Base-by-base conservation (phyloP, 2,797 vertebrate species). In the Sebastes miniatus region DNA sequence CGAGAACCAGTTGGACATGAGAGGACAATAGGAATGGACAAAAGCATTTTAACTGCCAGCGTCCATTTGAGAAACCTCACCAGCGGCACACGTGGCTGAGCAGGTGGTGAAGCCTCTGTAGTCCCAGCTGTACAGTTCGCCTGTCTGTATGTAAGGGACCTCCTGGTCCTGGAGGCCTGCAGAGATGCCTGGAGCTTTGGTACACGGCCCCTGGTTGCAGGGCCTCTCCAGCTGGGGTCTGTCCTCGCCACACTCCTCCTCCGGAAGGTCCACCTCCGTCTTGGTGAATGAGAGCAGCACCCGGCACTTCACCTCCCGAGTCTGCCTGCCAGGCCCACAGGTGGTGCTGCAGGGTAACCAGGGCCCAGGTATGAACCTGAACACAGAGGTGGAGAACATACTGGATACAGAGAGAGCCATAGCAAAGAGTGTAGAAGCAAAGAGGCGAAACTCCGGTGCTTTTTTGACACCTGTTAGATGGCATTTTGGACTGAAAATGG, bases 341-440 rank as follows among this genome's bases (percentile, higher is more conserved):
- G 96, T 96, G 83, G 91, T 66, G 70, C 97, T 99, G 94, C 98
- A 99, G 0, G 96, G 87, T 0, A 97, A 97, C 98, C 98, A 99
- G 13, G 96, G 95, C n/a, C 96, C 97, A 0, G 97, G 96, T 24
- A 98, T 90, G 20, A 97, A 98, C 90, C 98, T 99, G 89, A 24
- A 89, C 14, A 76, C 3, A 14, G 39, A 20, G 8, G 69, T 2
- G 69, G 13, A 70, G 12, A 47, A 54, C 8, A 70, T 3, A 20
- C 34, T 66, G 24, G 18, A 32, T 4, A 10, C 14, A 67, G 8
- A 43, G 20, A 65, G 64, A 50, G 72, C 6, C 16, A 43, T 47
- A 0, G 43, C 6, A 47, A 47, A 47, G 43, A 47, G 43, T 47
- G 16, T 50, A 0, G 18, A 50, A 20, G 43, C 43, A 50, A 50